Conservation (phyloP, 2,113 vertebrate genomes). For the Eonycteris spelaea region DNA sequence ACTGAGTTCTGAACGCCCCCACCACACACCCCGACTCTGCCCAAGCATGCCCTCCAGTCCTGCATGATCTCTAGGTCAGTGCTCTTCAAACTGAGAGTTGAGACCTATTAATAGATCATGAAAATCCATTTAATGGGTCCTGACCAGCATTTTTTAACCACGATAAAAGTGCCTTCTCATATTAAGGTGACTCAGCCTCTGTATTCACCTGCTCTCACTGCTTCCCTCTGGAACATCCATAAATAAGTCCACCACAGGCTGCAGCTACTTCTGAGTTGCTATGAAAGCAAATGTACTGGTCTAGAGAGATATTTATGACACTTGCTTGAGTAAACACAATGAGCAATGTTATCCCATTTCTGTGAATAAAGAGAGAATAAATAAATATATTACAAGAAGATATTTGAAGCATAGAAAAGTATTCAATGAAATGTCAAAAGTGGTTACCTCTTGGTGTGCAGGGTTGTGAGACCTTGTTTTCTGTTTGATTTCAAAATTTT, state of each 20-base stretch:
- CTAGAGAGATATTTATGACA: background rate
- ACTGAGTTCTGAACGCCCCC: background rate
- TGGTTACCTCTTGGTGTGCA: background rate
- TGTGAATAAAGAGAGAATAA: background rate
- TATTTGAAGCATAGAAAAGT: background rate
- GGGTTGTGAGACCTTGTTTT: background rate
- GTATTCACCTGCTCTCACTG: background rate
- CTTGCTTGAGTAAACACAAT: background rate
- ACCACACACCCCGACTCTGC: fast-evolving
- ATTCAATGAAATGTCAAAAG: background rate
- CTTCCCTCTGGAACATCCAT: background rate
- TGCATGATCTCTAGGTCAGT: background rate
- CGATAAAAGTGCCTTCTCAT: background rate
- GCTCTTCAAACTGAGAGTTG: background rate
- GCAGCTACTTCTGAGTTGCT: background rate
- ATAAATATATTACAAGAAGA: background rate
- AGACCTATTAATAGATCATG: too few species aligned
- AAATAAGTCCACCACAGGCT: background rate
- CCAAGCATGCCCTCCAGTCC: background rate
- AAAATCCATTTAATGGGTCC: background rate
- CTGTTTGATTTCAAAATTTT: background rate
- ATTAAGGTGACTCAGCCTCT: background rate
- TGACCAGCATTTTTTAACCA: background rate
- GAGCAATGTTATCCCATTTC: background rate
- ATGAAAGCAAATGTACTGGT: background rate